These are phyloP conservation scores for Lepidurus arcticus DNA, from an alignment of 1,140 invertebrate genomes.

Conservation along the genomic window DNA sequence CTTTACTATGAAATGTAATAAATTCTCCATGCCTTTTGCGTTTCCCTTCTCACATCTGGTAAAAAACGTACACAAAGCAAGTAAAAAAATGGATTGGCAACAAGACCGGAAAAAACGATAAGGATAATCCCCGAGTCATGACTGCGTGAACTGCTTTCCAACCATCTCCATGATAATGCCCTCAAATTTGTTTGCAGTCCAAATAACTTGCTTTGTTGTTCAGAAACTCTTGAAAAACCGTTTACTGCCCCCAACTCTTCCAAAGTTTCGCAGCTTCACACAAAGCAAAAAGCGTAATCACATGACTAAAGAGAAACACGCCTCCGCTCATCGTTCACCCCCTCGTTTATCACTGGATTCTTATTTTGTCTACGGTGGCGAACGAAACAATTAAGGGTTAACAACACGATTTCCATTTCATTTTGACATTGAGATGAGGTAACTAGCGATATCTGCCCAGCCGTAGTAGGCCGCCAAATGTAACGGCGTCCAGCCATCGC, in stretches of 20 bases:
- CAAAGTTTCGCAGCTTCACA: not conserved
- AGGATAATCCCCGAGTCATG: conserved; percentile 6
- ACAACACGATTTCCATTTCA: not conserved
- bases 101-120: not conserved
- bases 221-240: too few relatives aligned
- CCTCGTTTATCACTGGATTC: not conserved
- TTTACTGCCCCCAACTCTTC: too few relatives aligned
- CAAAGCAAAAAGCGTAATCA: conserved; percentile 14
- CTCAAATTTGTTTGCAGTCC: not conserved
- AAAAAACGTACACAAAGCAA: not conserved
- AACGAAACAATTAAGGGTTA: not conserved
- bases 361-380: not conserved
- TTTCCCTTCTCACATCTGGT: not conserved
- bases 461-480: conserved; percentile 51
- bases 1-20: too few relatives aligned
- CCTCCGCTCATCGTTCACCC: not conserved
- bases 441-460: conserved; percentile 48
- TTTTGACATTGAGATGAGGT: conserved; percentile 40
- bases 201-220: too few relatives aligned
- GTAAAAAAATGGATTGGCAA: not conserved
- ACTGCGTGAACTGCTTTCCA: not conserved
- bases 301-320: not conserved
- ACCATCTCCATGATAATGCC: not conserved
- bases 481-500: conserved; percentile 51
- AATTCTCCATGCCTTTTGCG: not conserved